Conservation (phyloP, 2,113 vertebrate species). For the Microcebus ravelobensis region DNA sequence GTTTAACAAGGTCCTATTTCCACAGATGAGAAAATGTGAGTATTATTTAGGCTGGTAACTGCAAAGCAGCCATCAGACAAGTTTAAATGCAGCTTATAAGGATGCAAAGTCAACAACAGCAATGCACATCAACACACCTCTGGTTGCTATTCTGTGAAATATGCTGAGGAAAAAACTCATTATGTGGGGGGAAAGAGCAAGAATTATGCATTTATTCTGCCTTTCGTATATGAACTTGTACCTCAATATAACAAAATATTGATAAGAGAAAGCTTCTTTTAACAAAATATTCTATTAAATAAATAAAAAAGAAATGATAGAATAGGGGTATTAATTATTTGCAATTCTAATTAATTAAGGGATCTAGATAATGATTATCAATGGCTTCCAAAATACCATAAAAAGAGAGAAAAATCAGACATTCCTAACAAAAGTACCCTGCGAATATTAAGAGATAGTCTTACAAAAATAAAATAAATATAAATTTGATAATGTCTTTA, state of each 20-base stretch:
- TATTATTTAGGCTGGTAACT: not conserved
- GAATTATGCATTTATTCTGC: not conserved
- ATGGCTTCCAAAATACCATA: not conserved
- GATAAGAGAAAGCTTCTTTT: not conserved
- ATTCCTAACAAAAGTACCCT: not conserved
- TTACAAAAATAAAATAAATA: not conserved
- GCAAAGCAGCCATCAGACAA: not conserved
- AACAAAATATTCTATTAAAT: not conserved
- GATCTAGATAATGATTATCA: not conserved
- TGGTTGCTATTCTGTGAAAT: not conserved
- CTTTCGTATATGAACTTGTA: not conserved
- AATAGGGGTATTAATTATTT: not conserved
- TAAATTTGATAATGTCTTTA: not conserved
- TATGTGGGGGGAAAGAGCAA: not conserved
- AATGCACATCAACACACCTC: not conserved
- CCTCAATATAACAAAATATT: not conserved
- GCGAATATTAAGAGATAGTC: not conserved
- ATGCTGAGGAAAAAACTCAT: not conserved
- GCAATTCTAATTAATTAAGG: not conserved
- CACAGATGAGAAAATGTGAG: not conserved
- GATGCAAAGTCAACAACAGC: not conserved
- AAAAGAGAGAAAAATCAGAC: not conserved
- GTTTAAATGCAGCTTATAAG: not conserved
- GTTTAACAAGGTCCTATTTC: not conserved
- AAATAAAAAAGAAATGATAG: not conserved